These are phyloP conservation scores for Bombus vancouverensis DNA, from an alignment of 1,140 invertebrate species.

Conservation along the genomic window DNA sequence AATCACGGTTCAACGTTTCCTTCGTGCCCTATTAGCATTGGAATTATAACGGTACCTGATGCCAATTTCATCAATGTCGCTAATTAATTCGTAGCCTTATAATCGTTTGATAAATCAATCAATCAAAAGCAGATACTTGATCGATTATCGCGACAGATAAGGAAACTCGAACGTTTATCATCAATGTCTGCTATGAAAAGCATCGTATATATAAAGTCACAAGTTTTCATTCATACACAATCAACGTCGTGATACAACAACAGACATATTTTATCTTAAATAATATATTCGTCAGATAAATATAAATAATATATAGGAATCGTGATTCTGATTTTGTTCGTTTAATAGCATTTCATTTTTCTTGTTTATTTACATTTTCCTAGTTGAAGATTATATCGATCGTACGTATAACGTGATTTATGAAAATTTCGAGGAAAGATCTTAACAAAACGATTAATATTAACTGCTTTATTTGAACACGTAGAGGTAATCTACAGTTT, in stretches of 20 bases:
- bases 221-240: too few species aligned
- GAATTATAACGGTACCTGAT: not conserved
- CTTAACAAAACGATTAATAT: not conserved
- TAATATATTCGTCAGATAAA: too few species aligned
- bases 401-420: not conserved
- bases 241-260: too few species aligned
- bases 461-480: not conserved
- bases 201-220: too few species aligned
- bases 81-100: not conserved
- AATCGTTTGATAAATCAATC: not conserved
- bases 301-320: too few species aligned
- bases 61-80: not conserved
- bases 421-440: not conserved
- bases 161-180: not conserved
- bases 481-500: not conserved
- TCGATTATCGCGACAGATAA: too few species aligned
- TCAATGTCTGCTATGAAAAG: too few species aligned
- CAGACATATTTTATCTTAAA: too few species aligned
- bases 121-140: not conserved
- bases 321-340: not conserved
- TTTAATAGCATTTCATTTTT: not conserved
- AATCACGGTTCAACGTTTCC: conserved; percentile 29
- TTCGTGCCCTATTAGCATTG: conserved; percentile 5
- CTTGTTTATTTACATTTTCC: too few species aligned
- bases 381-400: too few species aligned